Evolutionary conservation across 1,140 invertebrate genomes (phyloP).

Genomic region (Drosophila truncata): DNA sequence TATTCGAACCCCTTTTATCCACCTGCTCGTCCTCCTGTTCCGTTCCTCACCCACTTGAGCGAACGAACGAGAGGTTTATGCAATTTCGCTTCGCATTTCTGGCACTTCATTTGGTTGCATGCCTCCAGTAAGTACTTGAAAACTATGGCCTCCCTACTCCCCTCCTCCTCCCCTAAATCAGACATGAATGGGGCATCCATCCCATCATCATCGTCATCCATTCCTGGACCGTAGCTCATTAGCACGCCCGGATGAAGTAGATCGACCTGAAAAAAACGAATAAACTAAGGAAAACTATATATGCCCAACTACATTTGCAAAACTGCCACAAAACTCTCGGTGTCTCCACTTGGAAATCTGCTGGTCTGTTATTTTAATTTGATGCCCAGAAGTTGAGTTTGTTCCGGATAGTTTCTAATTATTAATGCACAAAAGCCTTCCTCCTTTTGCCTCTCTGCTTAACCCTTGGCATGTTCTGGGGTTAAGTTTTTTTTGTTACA

Average conservation of each 20-base stretch:
- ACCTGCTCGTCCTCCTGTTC: slow-evolving; percentile 7
- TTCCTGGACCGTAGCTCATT: slow-evolving; percentile 49
- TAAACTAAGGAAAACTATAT: slow-evolving; percentile 19
- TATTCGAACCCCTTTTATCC: not conserved
- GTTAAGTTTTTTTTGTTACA: not conserved
- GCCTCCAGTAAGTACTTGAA: slow-evolving; percentile 33
- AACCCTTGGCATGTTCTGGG: slow-evolving; percentile 8
- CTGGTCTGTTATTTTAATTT: slow-evolving; percentile 53
- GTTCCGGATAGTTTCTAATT: slow-evolving; percentile 45
- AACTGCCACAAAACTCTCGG: slow-evolving; percentile 36
- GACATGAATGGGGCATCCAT: slow-evolving; percentile 55
- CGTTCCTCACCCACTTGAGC: slow-evolving; percentile 10
- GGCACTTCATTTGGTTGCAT: slow-evolving; percentile 76
- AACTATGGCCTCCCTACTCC: slow-evolving; percentile 18
- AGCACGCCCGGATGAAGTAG: slow-evolving; percentile 61
- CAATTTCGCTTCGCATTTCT: slow-evolving; percentile 81
- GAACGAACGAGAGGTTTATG: slow-evolving; percentile 73
- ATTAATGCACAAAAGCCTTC: slow-evolving; percentile 45
- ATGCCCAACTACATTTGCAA: slow-evolving; percentile 25
- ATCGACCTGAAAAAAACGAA: slow-evolving; percentile 48
- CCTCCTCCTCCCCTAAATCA: slow-evolving; percentile 17
- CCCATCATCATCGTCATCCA: slow-evolving; percentile 18
- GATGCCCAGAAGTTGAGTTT: slow-evolving; percentile 44
- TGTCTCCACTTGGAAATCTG: slow-evolving; percentile 45
- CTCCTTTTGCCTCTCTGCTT: not conserved